Percentiles rank a stretch among this genome's conserved stretches.
Conservation (phyloP, 2,113 vertebrate genomes). For the Actenoides hombroni region DNA sequence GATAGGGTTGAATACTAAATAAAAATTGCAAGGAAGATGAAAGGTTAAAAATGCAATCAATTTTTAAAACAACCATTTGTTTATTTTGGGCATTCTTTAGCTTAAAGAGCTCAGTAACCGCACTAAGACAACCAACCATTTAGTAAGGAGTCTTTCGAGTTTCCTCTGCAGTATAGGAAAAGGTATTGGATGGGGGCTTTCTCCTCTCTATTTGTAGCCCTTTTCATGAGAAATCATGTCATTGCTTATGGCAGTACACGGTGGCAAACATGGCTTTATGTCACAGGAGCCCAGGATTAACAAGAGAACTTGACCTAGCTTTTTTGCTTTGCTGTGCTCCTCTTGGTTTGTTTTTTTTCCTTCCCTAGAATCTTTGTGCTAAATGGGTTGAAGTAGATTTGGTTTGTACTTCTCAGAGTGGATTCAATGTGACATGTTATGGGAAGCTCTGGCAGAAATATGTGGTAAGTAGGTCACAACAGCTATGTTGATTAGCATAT, state of each 20-base stretch:
- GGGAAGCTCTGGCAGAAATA: constrained; percentile 62
- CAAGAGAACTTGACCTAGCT: constrained; percentile 54
- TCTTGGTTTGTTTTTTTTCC: neutral
- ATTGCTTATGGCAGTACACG: constrained; percentile 30
- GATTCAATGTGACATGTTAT: constrained; percentile 58
- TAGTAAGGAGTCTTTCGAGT: neutral
- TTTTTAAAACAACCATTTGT: neutral
- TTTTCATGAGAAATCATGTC: constrained; percentile 55
- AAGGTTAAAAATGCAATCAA: constrained; percentile 3
- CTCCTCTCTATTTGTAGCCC: neutral
- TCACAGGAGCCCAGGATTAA: constrained; percentile 43
- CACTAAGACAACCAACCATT: neutral
- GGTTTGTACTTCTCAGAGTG: constrained; percentile 42
- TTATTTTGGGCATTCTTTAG: neutral
- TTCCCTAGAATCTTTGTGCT: constrained; percentile 30
- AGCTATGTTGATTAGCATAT: constrained; percentile 66
- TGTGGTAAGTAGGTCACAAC: constrained; percentile 75
- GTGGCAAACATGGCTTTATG: constrained; percentile 30
- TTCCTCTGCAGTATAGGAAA: neutral
- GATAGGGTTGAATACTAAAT: neutral
- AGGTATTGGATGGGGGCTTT: neutral
- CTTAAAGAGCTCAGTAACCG: neutral
- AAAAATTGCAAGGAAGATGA: neutral
- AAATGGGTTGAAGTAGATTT: constrained; percentile 57
- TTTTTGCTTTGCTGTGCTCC: constrained; percentile 19